Evolutionary conservation across 2,888 invertebrate genomes (phyloP).

Genomic region (Caenorhabditis wallacei): DNA sequence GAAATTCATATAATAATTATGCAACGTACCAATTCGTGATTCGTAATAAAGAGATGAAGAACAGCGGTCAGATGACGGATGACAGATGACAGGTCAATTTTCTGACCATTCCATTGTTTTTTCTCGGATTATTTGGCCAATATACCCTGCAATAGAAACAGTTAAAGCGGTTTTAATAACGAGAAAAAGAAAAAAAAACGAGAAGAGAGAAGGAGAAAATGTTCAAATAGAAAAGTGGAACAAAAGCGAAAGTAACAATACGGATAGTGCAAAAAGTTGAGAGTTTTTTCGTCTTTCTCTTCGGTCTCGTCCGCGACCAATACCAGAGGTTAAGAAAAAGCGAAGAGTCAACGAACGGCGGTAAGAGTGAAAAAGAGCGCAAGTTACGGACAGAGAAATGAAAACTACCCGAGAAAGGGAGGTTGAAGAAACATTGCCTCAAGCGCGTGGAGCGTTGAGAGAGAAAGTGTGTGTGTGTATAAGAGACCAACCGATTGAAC

Average conservation of each 20-base stretch:
- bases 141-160: slow-evolving; percentile 47
- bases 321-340: slow-evolving; percentile 14
- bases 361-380: slow-evolving; percentile 31
- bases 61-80: slow-evolving; percentile 24
- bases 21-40: slow-evolving; percentile 36
- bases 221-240: slow-evolving; percentile 46
- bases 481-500: slow-evolving; percentile 42
- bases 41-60: slow-evolving; percentile 12
- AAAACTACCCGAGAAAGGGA: slow-evolving; percentile 24
- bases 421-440: slow-evolving; percentile 51
- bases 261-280: slow-evolving; percentile 36
- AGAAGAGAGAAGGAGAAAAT: background rate
- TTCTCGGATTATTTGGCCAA: slow-evolving; percentile 44
- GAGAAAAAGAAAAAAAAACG: background rate
- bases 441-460: slow-evolving; percentile 20
- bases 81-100: slow-evolving; percentile 18
- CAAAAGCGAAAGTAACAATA: slow-evolving; percentile 31
- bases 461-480: slow-evolving; percentile 23
- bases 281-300: slow-evolving; percentile 15
- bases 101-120: slow-evolving; percentile 34
- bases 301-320: background rate
- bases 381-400: slow-evolving; percentile 23
- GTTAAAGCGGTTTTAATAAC: slow-evolving; percentile 5
- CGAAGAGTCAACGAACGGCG: slow-evolving; percentile 44
- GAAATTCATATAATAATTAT: background rate